Percentiles rank a stretch among this genome's conserved stretches.
These are phyloP conservation scores for Apaloderma vittatum DNA, from an alignment of 2,113 vertebrate genomes.

Conservation along the genomic window DNA sequence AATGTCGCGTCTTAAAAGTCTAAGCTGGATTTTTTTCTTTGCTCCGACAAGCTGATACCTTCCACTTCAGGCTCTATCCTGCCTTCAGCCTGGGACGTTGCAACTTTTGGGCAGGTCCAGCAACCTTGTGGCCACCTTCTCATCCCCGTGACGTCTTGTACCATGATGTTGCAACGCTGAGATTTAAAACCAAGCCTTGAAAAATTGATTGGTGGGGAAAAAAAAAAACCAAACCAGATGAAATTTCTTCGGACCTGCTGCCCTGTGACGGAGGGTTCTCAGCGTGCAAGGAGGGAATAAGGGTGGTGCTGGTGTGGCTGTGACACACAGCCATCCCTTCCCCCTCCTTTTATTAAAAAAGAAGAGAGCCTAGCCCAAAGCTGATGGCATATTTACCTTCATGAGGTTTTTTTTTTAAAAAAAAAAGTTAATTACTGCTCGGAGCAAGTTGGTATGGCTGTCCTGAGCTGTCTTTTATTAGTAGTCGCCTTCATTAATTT, in stretches of 20 bases:
- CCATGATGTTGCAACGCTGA: neutral
- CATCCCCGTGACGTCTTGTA: neutral
- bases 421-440: slow-evolving; percentile 87
- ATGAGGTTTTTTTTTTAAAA: slow-evolving; percentile 71
- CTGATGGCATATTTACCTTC: slow-evolving; percentile 84
- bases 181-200: neutral
- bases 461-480: slow-evolving; percentile 86
- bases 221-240: neutral
- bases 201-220: neutral
- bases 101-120: neutral
- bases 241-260: neutral
- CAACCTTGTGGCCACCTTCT: neutral
- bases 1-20: neutral
- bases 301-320: slow-evolving; percentile 30
- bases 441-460: slow-evolving; percentile 83
- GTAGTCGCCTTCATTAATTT: slow-evolving; percentile 87
- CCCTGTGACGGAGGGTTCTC: neutral
- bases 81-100: neutral
- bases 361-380: slow-evolving; percentile 73
- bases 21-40: neutral
- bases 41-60: neutral
- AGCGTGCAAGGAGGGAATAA: neutral
- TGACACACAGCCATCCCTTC: slow-evolving; percentile 16
- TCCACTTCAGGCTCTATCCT: neutral
- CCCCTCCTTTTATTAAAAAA: slow-evolving; percentile 75